Percentiles rank a stretch among this genome's conserved stretches.
Evolutionary conservation across 1,140 invertebrate genomes (phyloP).

Genomic region (Calycopis cecrops): DNA sequence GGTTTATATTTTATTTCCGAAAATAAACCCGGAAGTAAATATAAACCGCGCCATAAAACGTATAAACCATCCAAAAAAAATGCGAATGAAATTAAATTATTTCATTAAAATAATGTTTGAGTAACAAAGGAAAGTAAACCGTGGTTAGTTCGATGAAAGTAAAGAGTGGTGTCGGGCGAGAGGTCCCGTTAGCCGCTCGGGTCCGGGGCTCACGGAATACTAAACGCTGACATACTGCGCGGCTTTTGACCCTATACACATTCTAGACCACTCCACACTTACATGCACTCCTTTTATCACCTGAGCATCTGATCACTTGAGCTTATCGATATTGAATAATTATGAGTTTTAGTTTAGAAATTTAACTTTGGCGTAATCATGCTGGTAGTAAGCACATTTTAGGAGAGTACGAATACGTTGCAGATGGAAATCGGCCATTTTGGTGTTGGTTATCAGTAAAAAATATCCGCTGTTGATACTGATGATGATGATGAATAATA

Average conservation of each 20-base stretch:
- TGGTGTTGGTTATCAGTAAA: no score
- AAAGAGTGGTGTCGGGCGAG: constrained; percentile 63
- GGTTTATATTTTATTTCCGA: no score
- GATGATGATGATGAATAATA: no score
- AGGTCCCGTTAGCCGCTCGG: constrained; percentile 62
- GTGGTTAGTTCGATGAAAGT: constrained; percentile 68
- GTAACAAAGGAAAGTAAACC: constrained; percentile 73
- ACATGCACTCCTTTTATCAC: constrained; percentile 39
- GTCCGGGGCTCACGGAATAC: constrained; percentile 62
- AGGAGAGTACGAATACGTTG: no score
- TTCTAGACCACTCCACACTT: constrained; percentile 67
- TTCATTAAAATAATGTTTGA: constrained; percentile 32
- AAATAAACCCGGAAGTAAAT: no score
- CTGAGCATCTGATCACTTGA: neutral
- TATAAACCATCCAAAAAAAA: neutral
- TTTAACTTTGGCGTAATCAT: no score
- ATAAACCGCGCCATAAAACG: no score
- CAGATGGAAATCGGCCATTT: no score
- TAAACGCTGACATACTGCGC: constrained; percentile 72
- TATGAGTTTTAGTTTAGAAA: no score
- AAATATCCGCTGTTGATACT: no score
- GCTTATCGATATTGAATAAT: no score
- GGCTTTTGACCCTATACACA: constrained; percentile 71
- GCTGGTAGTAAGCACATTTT: no score
- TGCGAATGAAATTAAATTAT: constrained; percentile 12